phyloP scores from a whole-genome alignment of 2,797 vertebrate species.

The Gymnoscopelus microlampas region DNA sequence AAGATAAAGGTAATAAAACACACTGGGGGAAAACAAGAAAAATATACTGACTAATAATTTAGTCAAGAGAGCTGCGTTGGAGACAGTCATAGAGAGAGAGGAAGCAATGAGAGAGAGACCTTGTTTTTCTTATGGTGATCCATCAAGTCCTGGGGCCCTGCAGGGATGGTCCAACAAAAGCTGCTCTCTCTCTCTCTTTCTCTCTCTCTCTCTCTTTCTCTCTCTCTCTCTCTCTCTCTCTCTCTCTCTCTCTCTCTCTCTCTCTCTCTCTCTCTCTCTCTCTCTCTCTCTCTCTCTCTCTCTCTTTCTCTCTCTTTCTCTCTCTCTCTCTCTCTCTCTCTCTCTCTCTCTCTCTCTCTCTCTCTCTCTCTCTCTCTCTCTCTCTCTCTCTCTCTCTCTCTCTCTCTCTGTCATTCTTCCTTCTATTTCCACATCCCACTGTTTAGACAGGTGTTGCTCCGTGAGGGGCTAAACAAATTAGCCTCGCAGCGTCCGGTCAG shows the following conservation, averaged over 20 bases:
- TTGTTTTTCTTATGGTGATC: conserved; percentile 37
- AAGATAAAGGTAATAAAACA: neutral
- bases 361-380: conserved; percentile 6
- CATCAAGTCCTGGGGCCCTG: conserved; percentile 52
- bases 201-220: too few species aligned
- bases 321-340: conserved; percentile 10
- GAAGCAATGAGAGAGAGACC: conserved; percentile 11
- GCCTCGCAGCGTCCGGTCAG: conserved; percentile 25
- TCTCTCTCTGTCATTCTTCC: conserved; percentile 17
- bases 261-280: conserved; percentile 9
- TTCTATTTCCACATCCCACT: conserved; percentile 52
- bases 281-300: too few species aligned
- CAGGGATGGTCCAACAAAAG: conserved; percentile 63
- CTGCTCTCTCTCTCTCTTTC: conserved; percentile 10
- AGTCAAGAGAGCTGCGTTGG: neutral
- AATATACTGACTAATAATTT: neutral
- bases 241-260: conserved; percentile 7
- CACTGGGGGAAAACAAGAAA: neutral
- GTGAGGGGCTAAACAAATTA: conserved; percentile 64
- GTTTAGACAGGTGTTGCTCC: conserved; percentile 75
- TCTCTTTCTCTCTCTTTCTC: neutral
- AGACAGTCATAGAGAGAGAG: neutral
- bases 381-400: conserved; percentile 2
- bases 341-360: too few species aligned
- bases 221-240: neutral